Evolutionary conservation across 2,888 invertebrate genomes (phyloP).

Genomic region (Andrena flavipes): DNA sequence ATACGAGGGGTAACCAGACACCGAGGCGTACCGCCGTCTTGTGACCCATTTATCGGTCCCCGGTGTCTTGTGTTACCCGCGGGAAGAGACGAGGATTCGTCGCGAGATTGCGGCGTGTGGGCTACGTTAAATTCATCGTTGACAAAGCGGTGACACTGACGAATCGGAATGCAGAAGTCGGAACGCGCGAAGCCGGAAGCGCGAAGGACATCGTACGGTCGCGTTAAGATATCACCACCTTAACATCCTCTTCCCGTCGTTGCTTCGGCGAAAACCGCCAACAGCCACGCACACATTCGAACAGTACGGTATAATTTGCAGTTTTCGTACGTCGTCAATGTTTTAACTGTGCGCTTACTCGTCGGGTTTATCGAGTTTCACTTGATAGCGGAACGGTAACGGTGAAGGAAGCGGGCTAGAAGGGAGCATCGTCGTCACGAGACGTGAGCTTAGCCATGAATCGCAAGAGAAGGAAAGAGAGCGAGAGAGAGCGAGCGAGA

Average conservation of each 20-base stretch:
- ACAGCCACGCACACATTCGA: neutral
- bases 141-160: slow-evolving; percentile 61
- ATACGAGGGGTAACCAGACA: slow-evolving; percentile 79
- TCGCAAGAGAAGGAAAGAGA: slow-evolving; percentile 29
- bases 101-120: slow-evolving; percentile 60
- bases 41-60: slow-evolving; percentile 81
- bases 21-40: slow-evolving; percentile 69
- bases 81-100: slow-evolving; percentile 69
- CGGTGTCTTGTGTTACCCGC: slow-evolving; percentile 72
- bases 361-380: slow-evolving; percentile 14
- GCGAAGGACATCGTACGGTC: slow-evolving; percentile 51
- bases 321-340: neutral
- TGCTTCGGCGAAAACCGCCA: slow-evolving; percentile 18
- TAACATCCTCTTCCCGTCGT: slow-evolving; percentile 55
- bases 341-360: neutral
- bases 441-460: slow-evolving; percentile 34
- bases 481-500: neutral
- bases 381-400: slow-evolving; percentile 9
- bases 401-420: slow-evolving; percentile 26
- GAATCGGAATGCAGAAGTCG: slow-evolving; percentile 42
- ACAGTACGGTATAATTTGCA: neutral
- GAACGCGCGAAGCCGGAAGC: slow-evolving; percentile 45
- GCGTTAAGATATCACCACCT: slow-evolving; percentile 40
- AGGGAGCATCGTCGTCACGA: slow-evolving; percentile 33
- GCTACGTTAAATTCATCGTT: slow-evolving; percentile 59